A percentile compares a stretch with the other conserved stretches of the same genome.
Conservation (phyloP, 2,888 invertebrate genomes). For the Troilus luridus region DNA sequence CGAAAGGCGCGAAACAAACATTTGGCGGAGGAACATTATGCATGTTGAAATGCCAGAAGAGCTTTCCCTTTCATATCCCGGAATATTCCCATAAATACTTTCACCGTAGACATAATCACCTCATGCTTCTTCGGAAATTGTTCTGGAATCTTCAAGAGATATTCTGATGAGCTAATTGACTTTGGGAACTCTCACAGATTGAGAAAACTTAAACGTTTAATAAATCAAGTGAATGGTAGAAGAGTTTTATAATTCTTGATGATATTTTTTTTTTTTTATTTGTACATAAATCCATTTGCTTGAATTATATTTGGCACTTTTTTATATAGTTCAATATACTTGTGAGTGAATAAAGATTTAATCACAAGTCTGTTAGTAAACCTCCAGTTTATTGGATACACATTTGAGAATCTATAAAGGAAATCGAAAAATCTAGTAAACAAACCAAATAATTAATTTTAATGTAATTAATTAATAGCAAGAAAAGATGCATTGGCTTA, state of each 20-base stretch:
- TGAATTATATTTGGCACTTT: no score
- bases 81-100: slow-evolving; percentile 44
- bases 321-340: no score
- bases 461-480: no score
- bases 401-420: no score
- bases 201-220: neutral
- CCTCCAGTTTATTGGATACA: no score
- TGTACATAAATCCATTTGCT: no score
- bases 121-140: neutral
- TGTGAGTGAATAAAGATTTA: no score
- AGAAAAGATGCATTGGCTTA: no score
- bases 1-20: neutral
- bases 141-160: neutral
- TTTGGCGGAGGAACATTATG: neutral
- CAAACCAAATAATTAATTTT: no score
- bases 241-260: neutral
- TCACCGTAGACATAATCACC: neutral
- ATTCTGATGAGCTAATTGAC: neutral
- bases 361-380: no score
- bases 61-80: slow-evolving; percentile 20
- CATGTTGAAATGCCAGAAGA: slow-evolving; percentile 28
- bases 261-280: neutral
- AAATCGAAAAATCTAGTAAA: no score
- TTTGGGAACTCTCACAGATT: neutral
- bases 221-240: neutral